phyloP scores from a whole-genome alignment of 2,888 invertebrate genomes.

The Spodoptera littoralis region DNA sequence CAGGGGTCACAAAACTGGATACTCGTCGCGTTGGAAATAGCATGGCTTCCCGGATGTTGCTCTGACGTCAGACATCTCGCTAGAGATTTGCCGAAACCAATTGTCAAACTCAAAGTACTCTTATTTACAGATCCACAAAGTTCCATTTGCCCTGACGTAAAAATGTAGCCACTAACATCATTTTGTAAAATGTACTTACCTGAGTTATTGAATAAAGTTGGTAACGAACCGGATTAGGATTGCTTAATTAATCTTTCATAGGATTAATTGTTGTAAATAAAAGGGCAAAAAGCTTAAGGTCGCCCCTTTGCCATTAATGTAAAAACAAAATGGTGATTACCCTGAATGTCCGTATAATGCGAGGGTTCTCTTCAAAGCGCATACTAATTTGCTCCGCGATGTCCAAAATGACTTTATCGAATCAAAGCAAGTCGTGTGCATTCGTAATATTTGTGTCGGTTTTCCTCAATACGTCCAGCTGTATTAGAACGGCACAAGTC shows the following conservation, averaged over 20 bases:
- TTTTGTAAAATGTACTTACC: constrained; percentile 21
- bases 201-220: constrained; percentile 4
- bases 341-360: not conserved
- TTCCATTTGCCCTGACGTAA: constrained; percentile 53
- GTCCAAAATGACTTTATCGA: constrained; percentile 41
- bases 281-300: not conserved
- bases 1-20: constrained; percentile 56
- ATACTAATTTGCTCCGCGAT: constrained; percentile 10
- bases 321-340: not conserved
- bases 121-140: constrained; percentile 63
- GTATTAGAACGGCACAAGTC: constrained; percentile 15
- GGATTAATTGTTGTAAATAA: not conserved
- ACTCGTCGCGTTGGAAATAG: constrained; percentile 74
- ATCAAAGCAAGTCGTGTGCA: constrained; percentile 16
- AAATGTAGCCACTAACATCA: constrained; percentile 8
- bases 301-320: not conserved
- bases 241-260: not conserved
- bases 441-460: constrained; percentile 25
- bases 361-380: constrained; percentile 9
- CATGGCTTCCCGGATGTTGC: constrained; percentile 85
- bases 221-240: constrained; percentile 4
- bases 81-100: constrained; percentile 73
- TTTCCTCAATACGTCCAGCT: constrained; percentile 46
- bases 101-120: constrained; percentile 68
- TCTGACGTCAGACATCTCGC: constrained; percentile 83